Base-by-base conservation (phyloP, 1,140 invertebrate species). In the Catajapyx aquilonaris region DNA sequence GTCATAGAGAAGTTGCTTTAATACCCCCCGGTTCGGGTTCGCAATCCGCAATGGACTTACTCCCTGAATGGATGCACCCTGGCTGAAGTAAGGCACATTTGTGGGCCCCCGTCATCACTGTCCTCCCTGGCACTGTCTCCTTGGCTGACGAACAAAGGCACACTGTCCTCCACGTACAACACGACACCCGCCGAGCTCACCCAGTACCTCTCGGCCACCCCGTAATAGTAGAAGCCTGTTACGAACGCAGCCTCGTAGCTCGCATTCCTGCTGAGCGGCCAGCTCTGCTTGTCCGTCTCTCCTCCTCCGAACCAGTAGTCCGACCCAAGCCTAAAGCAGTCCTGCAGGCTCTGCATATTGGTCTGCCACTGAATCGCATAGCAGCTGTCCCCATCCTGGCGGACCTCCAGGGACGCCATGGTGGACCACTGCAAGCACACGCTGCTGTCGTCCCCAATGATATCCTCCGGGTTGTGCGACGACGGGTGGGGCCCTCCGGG, bases 151-250 rank as follows among this genome's bases (percentile, higher is more conserved):
- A 79, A 81, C 0, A 83, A 49, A 0, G 77, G 76, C 3, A 64
- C 64, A 21, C 57, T 61, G 21, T 66, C 60, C 32, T 70, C 61
- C 4, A 76, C 66, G 44, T 58, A 67, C 18, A 78, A 59, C 42
- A 68, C 71, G 30, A 66, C 52, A 2, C 79, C 79, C 34, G 62
- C 55, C 11, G 75, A 74, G 35, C 66, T 74, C 1, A 83, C 49
- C 77, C 78, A 85, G 47, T 81, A 80, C 3, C 73, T 69, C 47
- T 83, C 79, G 0, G 69, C 55, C 1, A 83, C 53, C n/a, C n/a
- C n/a, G n/a, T n/a, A n/a, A n/a, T n/a, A n/a, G n/a, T n/a, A n/a
- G n/a, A n/a, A n/a, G n/a, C 23, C 23, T 28, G 23, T 28, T 9
- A 28, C 23, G 7, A 7, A 28, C 7, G 23, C 23, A 28, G 23